Evolutionary conservation across 2,113 vertebrate genomes (phyloP).

Genomic region (Cyprinus carpio): DNA sequence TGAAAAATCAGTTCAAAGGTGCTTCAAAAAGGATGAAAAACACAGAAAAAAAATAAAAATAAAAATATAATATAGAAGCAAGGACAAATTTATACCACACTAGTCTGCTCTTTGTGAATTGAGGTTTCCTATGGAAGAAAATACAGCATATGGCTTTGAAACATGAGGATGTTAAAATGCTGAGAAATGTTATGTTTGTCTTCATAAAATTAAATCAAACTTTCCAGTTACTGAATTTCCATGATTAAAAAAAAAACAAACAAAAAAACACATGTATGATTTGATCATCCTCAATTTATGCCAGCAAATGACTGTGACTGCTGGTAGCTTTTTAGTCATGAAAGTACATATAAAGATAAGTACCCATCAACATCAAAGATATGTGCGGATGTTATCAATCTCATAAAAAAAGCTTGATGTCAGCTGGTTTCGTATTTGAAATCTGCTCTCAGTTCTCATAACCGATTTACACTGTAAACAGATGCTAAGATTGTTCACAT

Average conservation of each 20-base stretch:
- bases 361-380: conserved; percentile 33
- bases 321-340: conserved; percentile 26
- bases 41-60: too few relatives aligned
- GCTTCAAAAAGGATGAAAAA: background rate
- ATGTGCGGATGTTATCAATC: conserved; percentile 25
- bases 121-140: background rate
- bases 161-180: background rate
- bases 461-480: conserved; percentile 17
- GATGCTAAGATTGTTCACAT: conserved; percentile 41
- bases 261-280: background rate
- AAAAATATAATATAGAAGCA: too few relatives aligned
- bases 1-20: too few relatives aligned
- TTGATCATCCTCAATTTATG: background rate
- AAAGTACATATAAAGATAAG: conserved; percentile 34
- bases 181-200: background rate
- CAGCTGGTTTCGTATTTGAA: conserved; percentile 22
- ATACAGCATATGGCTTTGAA: background rate
- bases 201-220: background rate
- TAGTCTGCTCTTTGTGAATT: too few relatives aligned
- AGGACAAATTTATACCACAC: too few relatives aligned
- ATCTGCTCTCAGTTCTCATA: conserved; percentile 24
- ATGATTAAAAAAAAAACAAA: background rate
- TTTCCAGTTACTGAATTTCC: background rate
- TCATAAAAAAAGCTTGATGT: conserved; percentile 29
- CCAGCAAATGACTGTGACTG: background rate